phyloP scores from a whole-genome alignment of 2,113 vertebrate species.

The Hucho hucho region DNA sequence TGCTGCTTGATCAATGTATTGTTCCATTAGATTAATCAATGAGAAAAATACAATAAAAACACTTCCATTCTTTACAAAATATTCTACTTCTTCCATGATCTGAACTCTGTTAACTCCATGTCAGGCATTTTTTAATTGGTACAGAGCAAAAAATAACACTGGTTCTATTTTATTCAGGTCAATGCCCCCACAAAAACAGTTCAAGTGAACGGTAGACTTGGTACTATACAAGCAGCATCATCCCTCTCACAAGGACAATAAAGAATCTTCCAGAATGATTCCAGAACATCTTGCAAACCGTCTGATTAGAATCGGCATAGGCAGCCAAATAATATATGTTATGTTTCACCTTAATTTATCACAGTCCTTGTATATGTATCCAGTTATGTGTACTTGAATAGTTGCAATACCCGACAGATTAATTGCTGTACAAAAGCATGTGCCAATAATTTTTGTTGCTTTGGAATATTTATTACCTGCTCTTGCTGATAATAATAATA shows the following conservation, averaged over 20 bases:
- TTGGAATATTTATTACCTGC: constrained; percentile 8
- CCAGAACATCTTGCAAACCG: not conserved
- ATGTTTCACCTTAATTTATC: not conserved
- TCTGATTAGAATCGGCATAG: constrained; percentile 5
- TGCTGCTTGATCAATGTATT: not conserved
- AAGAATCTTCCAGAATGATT: constrained; percentile 4
- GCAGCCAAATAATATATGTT: constrained; percentile 21
- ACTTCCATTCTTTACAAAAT: not conserved
- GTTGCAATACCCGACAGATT: constrained; percentile 29
- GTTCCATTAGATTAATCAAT: not conserved
- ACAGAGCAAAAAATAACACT: not conserved
- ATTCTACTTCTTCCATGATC: not conserved
- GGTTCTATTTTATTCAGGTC: constrained; percentile 57
- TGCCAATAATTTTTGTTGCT: constrained; percentile 59
- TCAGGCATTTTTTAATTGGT: not conserved
- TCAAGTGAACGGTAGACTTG: constrained; percentile 73
- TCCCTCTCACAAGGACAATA: constrained; percentile 31
- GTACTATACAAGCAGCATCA: constrained; percentile 63
- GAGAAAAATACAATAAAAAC: not conserved
- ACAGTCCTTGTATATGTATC: constrained; percentile 21
- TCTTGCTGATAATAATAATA: not conserved
- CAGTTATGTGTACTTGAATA: constrained; percentile 54
- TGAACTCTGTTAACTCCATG: not conserved
- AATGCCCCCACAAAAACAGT: constrained; percentile 67
- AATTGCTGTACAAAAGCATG: constrained; percentile 37